Percentiles rank a stretch among this genome's conserved stretches.
phyloP scores from a whole-genome alignment of 92 coral and sea anemone species.

The Anthopleura xanthogrammica region DNA sequence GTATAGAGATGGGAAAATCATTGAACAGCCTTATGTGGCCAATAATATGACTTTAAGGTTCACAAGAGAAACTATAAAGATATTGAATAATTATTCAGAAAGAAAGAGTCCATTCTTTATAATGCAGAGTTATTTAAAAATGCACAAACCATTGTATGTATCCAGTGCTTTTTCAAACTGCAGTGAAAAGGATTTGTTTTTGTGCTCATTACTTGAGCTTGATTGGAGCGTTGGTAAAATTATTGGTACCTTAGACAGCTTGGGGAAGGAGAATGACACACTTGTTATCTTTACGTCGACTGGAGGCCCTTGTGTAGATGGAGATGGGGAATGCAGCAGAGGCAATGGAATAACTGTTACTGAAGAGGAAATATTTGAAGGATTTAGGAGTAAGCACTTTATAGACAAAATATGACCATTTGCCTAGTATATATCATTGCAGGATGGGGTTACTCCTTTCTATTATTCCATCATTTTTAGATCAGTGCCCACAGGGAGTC shows the following conservation, averaged over 20 bases:
- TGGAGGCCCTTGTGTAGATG: constrained; percentile 52
- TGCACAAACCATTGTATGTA: constrained; percentile 65
- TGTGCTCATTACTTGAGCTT: constrained; percentile 68
- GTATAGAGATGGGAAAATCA: constrained; percentile 56
- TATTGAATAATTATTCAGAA: constrained; percentile 45
- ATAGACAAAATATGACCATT: not conserved
- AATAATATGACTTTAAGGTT: constrained; percentile 81
- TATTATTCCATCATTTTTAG: too few relatives aligned
- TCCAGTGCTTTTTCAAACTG: constrained; percentile 56
- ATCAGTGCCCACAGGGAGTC: too few relatives aligned
- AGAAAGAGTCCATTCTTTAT: constrained; percentile 68
- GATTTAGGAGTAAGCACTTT: not conserved
- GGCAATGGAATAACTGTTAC: not conserved
- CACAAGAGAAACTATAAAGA: constrained; percentile 75
- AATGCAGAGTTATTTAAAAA: constrained; percentile 64
- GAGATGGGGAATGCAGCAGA: constrained; percentile 5
- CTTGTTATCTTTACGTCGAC: constrained; percentile 72
- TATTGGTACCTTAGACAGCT: constrained; percentile 36
- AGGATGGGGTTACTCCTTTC: too few relatives aligned
- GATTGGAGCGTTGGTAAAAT: constrained; percentile 97
- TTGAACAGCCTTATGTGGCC: constrained; percentile 76
- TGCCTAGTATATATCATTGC: too few relatives aligned
- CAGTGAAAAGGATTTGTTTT: constrained; percentile 31
- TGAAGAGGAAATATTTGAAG: not conserved
- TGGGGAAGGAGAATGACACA: constrained; percentile 52